A percentile compares a stretch with the other conserved stretches of the same genome.
phyloP scores from a whole-genome alignment of 2,113 vertebrate genomes.

The Pomatorhinus ruficollis region DNA sequence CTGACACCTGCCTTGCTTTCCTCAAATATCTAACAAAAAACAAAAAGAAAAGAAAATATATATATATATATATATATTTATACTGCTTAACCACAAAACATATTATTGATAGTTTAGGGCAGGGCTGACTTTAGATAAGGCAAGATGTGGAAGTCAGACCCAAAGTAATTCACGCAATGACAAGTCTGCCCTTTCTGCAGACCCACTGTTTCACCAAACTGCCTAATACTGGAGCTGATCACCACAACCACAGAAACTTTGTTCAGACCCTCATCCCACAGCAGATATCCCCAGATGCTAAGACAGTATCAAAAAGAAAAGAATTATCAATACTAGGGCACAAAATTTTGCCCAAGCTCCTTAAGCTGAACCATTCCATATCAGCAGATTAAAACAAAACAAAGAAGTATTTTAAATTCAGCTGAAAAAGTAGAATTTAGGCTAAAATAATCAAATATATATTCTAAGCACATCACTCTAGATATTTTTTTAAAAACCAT shows the following conservation, averaged over 20 bases:
- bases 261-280: neutral
- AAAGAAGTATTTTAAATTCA: neutral
- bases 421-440: neutral
- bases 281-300: neutral
- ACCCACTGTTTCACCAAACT: fast-evolving
- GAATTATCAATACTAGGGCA: neutral
- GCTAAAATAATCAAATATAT: neutral
- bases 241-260: neutral
- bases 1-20: neutral
- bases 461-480: neutral
- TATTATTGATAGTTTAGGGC: neutral
- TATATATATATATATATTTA: too few species aligned
- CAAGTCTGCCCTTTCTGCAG: neutral
- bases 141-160: neutral
- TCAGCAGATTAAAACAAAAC: neutral
- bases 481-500: neutral
- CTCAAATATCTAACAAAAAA: neutral
- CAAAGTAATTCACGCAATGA: neutral
- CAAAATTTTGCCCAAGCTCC: neutral
- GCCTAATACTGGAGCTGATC: neutral
- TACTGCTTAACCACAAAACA: neutral
- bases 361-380: neutral
- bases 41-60: too few species aligned
- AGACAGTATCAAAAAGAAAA: neutral
- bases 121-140: neutral